Evolutionary conservation across 2,113 vertebrate species (phyloP).

Genomic region (Crotalus helleri): DNA sequence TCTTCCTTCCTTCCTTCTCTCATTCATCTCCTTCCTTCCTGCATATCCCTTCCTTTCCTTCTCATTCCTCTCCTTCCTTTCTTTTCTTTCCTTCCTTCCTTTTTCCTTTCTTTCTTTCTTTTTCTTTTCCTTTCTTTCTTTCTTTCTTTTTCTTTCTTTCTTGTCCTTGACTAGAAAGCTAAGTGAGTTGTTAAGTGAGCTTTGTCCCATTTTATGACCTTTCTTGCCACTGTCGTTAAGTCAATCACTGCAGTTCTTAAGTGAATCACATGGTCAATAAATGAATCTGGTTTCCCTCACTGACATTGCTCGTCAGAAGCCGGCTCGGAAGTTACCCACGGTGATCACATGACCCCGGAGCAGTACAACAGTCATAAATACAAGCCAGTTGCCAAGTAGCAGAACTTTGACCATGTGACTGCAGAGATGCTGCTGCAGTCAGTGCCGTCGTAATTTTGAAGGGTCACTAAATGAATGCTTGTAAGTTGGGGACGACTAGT

Average conservation of each 20-base stretch:
- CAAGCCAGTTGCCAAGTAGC: not conserved
- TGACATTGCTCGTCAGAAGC: not conserved
- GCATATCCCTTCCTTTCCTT: too few relatives aligned
- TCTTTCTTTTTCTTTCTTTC: too few relatives aligned
- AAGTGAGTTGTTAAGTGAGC: too few relatives aligned
- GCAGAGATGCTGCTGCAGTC: not conserved
- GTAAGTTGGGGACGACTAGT: too few relatives aligned
- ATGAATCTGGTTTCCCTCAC: not conserved
- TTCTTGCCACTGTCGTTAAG: not conserved
- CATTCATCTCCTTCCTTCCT: too few relatives aligned
- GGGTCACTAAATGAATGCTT: not conserved
- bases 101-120: too few relatives aligned
- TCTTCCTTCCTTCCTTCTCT: too few relatives aligned
- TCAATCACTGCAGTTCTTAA: not conserved
- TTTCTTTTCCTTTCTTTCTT: too few relatives aligned
- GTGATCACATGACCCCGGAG: not conserved
- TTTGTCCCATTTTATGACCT: too few relatives aligned
- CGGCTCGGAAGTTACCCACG: not conserved
- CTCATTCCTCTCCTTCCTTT: too few relatives aligned
- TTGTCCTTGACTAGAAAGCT: not conserved
- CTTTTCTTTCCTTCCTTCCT: too few relatives aligned
- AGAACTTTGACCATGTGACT: not conserved
- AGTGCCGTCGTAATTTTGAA: not conserved
- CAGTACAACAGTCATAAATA: not conserved
- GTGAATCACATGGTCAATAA: not conserved